Evolutionary conservation across 2,888 invertebrate species (phyloP).

Genomic region (Hypomecis atomaria): DNA sequence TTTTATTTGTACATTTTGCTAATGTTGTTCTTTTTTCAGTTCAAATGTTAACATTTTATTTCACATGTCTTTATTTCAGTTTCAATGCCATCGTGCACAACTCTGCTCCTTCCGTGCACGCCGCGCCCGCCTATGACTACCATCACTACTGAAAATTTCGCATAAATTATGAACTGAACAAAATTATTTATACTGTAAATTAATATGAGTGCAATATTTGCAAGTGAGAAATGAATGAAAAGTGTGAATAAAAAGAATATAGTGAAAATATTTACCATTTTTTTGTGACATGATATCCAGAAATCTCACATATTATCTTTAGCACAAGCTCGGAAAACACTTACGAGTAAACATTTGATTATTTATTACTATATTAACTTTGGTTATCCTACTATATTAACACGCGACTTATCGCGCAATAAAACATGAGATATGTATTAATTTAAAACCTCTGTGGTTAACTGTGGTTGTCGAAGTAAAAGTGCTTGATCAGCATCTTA

Average conservation of each 20-base stretch:
- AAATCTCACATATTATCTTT: background rate
- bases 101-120: conserved; percentile 20
- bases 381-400: too few relatives aligned
- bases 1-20: too few relatives aligned
- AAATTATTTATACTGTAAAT: conserved; percentile 55
- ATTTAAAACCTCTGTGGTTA: too few relatives aligned
- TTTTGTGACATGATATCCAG: background rate
- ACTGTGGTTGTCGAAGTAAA: too few relatives aligned
- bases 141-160: conserved; percentile 56
- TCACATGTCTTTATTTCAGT: conserved; percentile 23
- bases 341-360: too few relatives aligned
- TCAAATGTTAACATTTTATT: background rate
- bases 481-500: too few relatives aligned
- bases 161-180: conserved; percentile 33
- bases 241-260: background rate
- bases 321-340: too few relatives aligned
- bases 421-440: too few relatives aligned
- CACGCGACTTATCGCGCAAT: too few relatives aligned
- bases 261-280: background rate
- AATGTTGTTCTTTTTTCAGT: too few relatives aligned
- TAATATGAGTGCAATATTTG: conserved; percentile 35
- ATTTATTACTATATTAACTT: too few relatives aligned
- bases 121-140: conserved; percentile 53
- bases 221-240: conserved; percentile 42
- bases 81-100: conserved; percentile 81